Percentiles rank a stretch among this genome's conserved stretches.
Evolutionary conservation across 2,113 vertebrate species (phyloP).

Genomic region (Phrynocephalus versicolor): DNA sequence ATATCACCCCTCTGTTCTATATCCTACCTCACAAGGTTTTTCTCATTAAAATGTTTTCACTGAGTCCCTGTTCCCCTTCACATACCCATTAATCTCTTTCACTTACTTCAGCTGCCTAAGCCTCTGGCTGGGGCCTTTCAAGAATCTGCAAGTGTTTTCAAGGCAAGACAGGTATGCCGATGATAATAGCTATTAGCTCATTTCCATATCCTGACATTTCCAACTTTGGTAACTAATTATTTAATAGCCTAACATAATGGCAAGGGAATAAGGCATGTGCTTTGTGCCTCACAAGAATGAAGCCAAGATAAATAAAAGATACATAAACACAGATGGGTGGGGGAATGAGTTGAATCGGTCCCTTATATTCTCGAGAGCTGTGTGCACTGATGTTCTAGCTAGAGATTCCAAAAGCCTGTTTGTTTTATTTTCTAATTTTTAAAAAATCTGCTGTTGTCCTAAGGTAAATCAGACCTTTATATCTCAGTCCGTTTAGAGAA

Average conservation of each 20-base stretch:
- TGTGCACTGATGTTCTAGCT: conserved; percentile 45
- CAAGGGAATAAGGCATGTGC: conserved; percentile 28
- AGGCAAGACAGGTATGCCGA: conserved; percentile 42
- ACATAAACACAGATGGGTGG: background rate
- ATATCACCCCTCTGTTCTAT: background rate
- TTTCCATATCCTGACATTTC: conserved; percentile 53
- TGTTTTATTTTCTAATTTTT: conserved; percentile 37
- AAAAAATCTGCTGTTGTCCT: conserved; percentile 25
- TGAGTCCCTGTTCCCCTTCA: conserved; percentile 1
- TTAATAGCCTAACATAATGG: conserved; percentile 48
- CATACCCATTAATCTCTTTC: conserved; percentile 8
- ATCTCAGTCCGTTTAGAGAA: conserved; percentile 11
- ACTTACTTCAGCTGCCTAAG: conserved; percentile 41
- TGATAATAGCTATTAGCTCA: conserved; percentile 41
- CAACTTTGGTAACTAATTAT: conserved; percentile 48
- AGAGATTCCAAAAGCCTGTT: conserved; percentile 48
- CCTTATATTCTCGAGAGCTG: conserved; percentile 41
- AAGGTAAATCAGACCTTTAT: conserved; percentile 21
- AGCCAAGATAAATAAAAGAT: conserved; percentile 53
- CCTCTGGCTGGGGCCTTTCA: conserved; percentile 38
- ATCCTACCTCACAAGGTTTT: background rate
- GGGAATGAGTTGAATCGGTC: conserved; percentile 38
- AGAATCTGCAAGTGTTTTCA: conserved; percentile 41
- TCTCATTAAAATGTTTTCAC: conserved; percentile 32
- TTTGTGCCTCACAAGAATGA: conserved; percentile 29